phyloP scores from a whole-genome alignment of 1,140 invertebrate species.

The Anastrepha ludens region DNA sequence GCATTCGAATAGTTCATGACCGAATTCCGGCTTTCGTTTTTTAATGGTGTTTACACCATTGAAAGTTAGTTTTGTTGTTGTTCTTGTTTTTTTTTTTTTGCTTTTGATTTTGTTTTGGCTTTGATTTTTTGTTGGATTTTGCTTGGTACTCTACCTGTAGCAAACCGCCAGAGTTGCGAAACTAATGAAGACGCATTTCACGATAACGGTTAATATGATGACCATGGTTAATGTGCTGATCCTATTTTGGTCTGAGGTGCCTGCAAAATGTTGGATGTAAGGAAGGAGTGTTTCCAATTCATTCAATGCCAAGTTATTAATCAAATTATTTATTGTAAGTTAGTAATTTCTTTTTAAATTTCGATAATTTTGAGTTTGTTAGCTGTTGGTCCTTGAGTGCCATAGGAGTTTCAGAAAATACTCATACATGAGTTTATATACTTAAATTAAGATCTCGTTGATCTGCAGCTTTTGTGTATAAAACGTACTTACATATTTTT shows the following conservation, averaged over 20 bases:
- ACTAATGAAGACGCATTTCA: constrained; percentile 94
- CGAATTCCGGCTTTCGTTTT: no score
- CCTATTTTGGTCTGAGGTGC: constrained; percentile 82
- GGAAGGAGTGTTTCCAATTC: constrained; percentile 33
- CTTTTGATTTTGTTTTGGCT: constrained; percentile 53
- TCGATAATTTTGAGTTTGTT: neutral
- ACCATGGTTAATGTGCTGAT: constrained; percentile 93
- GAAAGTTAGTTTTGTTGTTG: neutral
- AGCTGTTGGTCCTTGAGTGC: neutral
- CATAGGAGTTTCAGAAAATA: neutral
- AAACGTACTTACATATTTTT: neutral
- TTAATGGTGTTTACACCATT: no score
- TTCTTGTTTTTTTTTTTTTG: constrained; percentile 42
- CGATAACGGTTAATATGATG: constrained; percentile 92
- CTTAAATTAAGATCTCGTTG: no score
- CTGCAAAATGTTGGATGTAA: constrained; percentile 77
- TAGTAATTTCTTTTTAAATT: neutral
- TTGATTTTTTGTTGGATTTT: constrained; percentile 56
- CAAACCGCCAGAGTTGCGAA: constrained; percentile 95
- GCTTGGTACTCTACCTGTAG: constrained; percentile 89
- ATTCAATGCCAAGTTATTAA: constrained; percentile 12
- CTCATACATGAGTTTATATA: neutral
- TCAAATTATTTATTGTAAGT: neutral
- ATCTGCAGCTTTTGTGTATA: neutral
- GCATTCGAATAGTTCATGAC: no score